phyloP scores from a whole-genome alignment of 2,888 invertebrate species.

The Nymphalis urticae region DNA sequence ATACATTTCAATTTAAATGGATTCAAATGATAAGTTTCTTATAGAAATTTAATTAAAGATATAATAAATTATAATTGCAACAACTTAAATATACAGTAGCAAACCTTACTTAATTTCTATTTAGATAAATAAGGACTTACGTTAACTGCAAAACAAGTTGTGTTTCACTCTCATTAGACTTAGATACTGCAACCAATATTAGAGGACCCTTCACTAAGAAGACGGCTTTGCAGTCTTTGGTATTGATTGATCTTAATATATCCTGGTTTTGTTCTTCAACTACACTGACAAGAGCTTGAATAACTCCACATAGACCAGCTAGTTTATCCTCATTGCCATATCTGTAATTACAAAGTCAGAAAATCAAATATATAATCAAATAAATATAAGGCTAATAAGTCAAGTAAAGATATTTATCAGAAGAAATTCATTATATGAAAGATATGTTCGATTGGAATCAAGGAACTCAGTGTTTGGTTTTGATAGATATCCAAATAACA shows the following conservation, averaged over 20 bases:
- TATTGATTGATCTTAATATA: conserved; percentile 91
- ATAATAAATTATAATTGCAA: no score
- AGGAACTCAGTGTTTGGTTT: no score
- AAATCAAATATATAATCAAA: background rate
- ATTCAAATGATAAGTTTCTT: no score
- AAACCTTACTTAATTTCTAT: background rate
- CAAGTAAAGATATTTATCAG: no score
- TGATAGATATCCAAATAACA: no score
- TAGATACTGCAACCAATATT: conserved; percentile 93
- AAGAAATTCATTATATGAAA: no score
- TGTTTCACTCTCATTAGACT: conserved; percentile 90
- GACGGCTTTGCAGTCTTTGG: conserved; percentile 93
- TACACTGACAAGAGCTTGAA: conserved; percentile 95
- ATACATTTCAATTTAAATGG: no score
- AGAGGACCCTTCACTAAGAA: conserved; percentile 95
- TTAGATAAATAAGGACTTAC: conserved; percentile 74
- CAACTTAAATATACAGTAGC: no score
- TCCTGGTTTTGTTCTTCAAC: conserved; percentile 91
- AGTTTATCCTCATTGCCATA: conserved; percentile 96
- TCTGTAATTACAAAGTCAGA: conserved; percentile 65
- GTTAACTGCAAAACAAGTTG: conserved; percentile 93
- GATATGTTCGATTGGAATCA: no score
- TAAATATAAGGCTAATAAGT: no score
- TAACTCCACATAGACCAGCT: conserved; percentile 96
- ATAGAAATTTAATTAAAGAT: no score